phyloP scores from a whole-genome alignment of 2,888 invertebrate genomes.

The Diloba caeruleocephala region DNA sequence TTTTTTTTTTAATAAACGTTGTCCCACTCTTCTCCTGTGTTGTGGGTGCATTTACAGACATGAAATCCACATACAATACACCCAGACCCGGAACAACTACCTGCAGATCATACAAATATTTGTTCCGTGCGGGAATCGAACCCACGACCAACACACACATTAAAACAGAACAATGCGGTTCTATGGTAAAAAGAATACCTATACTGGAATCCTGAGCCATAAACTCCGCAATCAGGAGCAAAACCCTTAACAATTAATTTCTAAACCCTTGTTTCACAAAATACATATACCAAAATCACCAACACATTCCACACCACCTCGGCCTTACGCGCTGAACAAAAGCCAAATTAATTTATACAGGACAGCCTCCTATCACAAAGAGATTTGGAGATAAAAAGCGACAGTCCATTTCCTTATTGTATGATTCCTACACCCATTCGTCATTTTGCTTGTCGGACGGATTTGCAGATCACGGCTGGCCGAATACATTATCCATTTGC shows the following conservation, averaged over 20 bases:
- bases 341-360: slow-evolving; percentile 58
- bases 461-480: slow-evolving; percentile 65
- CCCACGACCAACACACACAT: too few species aligned
- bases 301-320: slow-evolving; percentile 21
- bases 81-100: too few species aligned
- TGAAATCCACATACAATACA: too few species aligned
- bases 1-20: too few species aligned
- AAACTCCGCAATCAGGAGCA: not conserved
- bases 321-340: slow-evolving; percentile 45
- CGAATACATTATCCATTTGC: slow-evolving; percentile 70
- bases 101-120: too few species aligned
- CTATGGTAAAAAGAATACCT: too few species aligned
- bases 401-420: slow-evolving; percentile 73
- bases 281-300: slow-evolving; percentile 37
- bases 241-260: slow-evolving; percentile 10
- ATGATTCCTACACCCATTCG: slow-evolving; percentile 72
- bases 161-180: too few species aligned
- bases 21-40: too few species aligned
- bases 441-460: slow-evolving; percentile 65
- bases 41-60: too few species aligned
- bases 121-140: too few species aligned
- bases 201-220: too few species aligned
- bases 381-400: slow-evolving; percentile 49
- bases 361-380: slow-evolving; percentile 49
- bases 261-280: slow-evolving; percentile 23